These are phyloP conservation scores for Oncorhynchus mykiss DNA, from an alignment of 2,113 vertebrate species.

Conservation along the genomic window DNA sequence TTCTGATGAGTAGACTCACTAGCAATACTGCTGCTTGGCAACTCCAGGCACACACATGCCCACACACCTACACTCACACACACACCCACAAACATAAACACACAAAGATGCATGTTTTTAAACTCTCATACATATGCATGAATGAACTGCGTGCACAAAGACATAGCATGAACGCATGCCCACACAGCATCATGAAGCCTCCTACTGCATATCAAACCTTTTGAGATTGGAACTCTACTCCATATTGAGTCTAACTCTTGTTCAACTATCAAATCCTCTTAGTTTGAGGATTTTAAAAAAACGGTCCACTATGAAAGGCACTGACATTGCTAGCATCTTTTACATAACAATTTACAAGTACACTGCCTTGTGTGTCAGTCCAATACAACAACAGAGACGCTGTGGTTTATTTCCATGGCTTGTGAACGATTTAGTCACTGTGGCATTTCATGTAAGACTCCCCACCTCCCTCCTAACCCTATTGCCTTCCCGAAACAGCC, in stretches of 20 bases:
- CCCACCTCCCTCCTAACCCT: slow-evolving; percentile 10
- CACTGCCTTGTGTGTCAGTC: too few relatives aligned
- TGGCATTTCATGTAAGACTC: neutral
- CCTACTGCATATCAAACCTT: neutral
- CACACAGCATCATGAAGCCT: neutral
- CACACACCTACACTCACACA: slow-evolving; percentile 8
- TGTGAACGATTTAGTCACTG: too few relatives aligned
- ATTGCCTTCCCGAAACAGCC: slow-evolving; percentile 38
- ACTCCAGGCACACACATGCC: neutral
- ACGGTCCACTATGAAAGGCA: too few relatives aligned
- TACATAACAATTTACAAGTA: too few relatives aligned
- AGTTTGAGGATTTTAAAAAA: too few relatives aligned
- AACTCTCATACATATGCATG: slow-evolving; percentile 38
- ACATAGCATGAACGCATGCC: neutral
- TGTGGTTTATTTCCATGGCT: too few relatives aligned
- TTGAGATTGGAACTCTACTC: too few relatives aligned
- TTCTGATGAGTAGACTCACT: slow-evolving; percentile 49
- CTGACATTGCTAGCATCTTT: too few relatives aligned
- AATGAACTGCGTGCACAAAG: slow-evolving; percentile 1
- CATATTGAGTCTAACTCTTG: too few relatives aligned
- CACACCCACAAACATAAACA: neutral
- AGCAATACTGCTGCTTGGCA: slow-evolving; percentile 38
- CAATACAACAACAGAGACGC: too few relatives aligned
- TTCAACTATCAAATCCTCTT: too few relatives aligned
- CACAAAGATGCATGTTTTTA: slow-evolving; percentile 59